Base-by-base conservation (phyloP, 2,888 invertebrate species). In the Galerucella nymphaeae region DNA sequence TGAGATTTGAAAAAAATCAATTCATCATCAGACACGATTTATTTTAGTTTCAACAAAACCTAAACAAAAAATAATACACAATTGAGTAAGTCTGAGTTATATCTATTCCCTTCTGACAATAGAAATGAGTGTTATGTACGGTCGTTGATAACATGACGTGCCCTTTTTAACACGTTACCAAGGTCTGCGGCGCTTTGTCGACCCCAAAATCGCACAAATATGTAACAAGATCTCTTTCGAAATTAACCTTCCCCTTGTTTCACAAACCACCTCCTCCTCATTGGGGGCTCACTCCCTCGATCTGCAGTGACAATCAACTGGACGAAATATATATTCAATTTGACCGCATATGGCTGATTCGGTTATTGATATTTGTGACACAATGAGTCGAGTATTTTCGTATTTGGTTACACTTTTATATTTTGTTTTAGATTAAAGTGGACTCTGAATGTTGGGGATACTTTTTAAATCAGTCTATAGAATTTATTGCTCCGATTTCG, bases 171-270 rank as follows among this genome's bases (percentile, higher is more conserved):
- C 76, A 76, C 74, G 74, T 76, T 75, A 76, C 73, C 66, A 75
- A 74, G 74, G 76, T 76, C 74, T 72, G 76, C 57, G 70, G n/a
- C 50, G 42, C 41, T 62, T 42, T 42, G 61, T 69, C 76, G 74
- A 76, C 76, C 76, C 76, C 66, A 73, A 68, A 75, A 75, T 76
- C 75, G 73, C 71, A 72, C 77, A 75, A 77, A 77, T 76, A 75
- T 74, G 78, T 77, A 79, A 79, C 78, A 69, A 75, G 79, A 79
- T 78, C 76, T 70, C 64, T 74, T 71, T 76, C 73, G 76, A 78
- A 79, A 79, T 79, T 79, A 79, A 78, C 79, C 79, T 79, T 73
- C 79, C 78, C 77, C 77, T 77, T 77, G 66, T 66, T 42, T 53
- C 10, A 62, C 61, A 70, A 70, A 71, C 71, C 59, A 10, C 14